Percentiles rank a stretch among this genome's conserved stretches.
phyloP scores from a whole-genome alignment of 2,888 invertebrate species.

The Seladonia tumulorum region DNA sequence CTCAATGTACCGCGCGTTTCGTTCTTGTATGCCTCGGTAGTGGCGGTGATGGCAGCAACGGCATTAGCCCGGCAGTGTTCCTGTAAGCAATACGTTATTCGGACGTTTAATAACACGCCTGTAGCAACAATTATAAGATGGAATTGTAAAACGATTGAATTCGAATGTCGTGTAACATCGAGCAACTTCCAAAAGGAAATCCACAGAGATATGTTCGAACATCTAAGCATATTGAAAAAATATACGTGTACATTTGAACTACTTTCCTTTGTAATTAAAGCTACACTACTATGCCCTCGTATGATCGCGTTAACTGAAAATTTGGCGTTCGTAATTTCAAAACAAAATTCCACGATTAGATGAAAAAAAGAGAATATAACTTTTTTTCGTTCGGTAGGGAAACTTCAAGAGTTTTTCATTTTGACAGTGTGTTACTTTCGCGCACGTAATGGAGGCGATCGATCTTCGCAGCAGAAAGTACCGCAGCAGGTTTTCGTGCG shows the following conservation, averaged over 20 bases:
- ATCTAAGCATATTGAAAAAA: neutral
- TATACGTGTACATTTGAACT: neutral
- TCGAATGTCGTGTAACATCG: neutral
- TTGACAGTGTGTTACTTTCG: neutral
- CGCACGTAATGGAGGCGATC: slow-evolving; percentile 41
- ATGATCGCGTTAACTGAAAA: neutral
- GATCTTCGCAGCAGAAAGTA: slow-evolving; percentile 49
- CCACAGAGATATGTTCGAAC: neutral
- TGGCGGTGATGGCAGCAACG: slow-evolving; percentile 20
- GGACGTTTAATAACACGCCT: neutral
- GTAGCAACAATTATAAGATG: neutral
- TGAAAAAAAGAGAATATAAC: neutral
- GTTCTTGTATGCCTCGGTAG: neutral
- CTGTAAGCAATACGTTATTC: slow-evolving; percentile 43
- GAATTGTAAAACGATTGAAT: neutral
- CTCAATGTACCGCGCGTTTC: neutral
- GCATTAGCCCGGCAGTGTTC: slow-evolving; percentile 45
- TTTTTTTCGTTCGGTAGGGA: neutral
- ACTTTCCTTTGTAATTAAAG: neutral
- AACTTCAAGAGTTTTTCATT: neutral
- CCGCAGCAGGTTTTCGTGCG: slow-evolving; percentile 44
- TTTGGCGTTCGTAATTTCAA: neutral
- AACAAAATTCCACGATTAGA: neutral
- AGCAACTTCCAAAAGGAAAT: neutral
- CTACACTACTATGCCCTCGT: neutral